Percentiles rank a stretch among this genome's conserved stretches.
Evolutionary conservation across 1,140 invertebrate species (phyloP).

Genomic region (Bradysia coprophila): DNA sequence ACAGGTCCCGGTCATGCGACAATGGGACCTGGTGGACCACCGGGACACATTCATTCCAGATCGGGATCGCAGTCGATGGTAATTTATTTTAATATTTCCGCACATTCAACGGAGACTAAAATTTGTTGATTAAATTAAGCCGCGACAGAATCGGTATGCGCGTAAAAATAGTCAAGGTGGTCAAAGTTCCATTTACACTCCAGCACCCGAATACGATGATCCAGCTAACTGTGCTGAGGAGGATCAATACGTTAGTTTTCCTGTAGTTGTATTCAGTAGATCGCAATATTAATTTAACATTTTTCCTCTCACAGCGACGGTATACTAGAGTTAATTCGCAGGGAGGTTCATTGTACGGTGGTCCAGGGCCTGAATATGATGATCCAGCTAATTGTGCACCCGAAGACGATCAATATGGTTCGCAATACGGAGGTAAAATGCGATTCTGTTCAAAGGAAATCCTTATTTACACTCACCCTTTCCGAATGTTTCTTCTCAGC

Average conservation of each 20-base stretch:
- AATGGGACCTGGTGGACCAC: conserved; percentile 46
- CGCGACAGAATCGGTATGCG: conserved; percentile 51
- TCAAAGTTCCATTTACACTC: conserved; percentile 49
- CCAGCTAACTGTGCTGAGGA: conserved; percentile 75
- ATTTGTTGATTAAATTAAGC: too few species aligned
- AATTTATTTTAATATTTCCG: conserved; percentile 9
- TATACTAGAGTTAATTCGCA: conserved; percentile 23
- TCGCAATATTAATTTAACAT: not conserved
- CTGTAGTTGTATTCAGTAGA: not conserved
- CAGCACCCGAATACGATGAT: conserved; percentile 71
- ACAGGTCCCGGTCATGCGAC: conserved; percentile 40
- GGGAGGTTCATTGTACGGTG: conserved; percentile 21
- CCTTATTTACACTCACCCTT: too few species aligned
- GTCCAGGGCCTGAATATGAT: conserved; percentile 61
- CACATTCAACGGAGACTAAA: too few species aligned
- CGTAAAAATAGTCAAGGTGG: conserved; percentile 41
- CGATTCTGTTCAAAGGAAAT: too few species aligned
- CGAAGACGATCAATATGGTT: conserved; percentile 77
- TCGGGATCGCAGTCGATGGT: conserved; percentile 77
- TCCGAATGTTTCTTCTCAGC: too few species aligned
- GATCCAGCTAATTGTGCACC: conserved; percentile 78
- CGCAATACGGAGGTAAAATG: conserved; percentile 54
- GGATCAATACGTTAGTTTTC: conserved; percentile 48
- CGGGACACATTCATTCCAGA: conserved; percentile 56
- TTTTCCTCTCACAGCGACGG: conserved; percentile 15